Base-by-base conservation (phyloP, 2,797 vertebrate genomes). In the Thalassophryne amazonica region DNA sequence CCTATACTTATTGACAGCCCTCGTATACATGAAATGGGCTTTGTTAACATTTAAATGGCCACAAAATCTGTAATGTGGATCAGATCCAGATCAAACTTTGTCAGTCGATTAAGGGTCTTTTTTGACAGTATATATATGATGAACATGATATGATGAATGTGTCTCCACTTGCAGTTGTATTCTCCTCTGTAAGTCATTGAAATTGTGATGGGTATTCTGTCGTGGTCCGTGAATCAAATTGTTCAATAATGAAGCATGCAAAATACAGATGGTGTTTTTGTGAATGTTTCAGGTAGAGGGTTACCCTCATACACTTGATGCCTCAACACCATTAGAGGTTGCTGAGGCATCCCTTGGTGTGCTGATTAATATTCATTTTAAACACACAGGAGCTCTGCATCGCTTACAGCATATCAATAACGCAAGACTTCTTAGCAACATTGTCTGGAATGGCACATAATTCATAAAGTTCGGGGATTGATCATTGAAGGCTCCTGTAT, bases 351-450 rank as follows among this genome's bases (percentile, higher is more conserved):
- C 43, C 72, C 74, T 73, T 58, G 23, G 60, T 36, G 54, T 22
- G 7, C 73, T 78, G 68, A 81, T 84, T 76, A 78, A 72, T 66
- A 66, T 74, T 84, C 70, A 60, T 71, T 77, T 71, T 35, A 60
- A 69, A 76, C 72, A 38, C 55, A 32, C 13, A 14, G 20, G 36
- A 48, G 60, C 60, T 36, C 36, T 21, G 46, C 60, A 74, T 52
- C 14, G 40, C 58, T 42, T 25, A 15, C 56, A 58, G 72, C 77
- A 78, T 74, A 71, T 65, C 69, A 82, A 76, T 70, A 73, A 70
- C 37, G 51, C 32, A 6, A 50, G 33, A 53, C 57, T 55, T 29
- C 57, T 60, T 50, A 10, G 45, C 23, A 36, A 70, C 25, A 54
- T 59, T 62, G 77, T 78, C 68, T 14, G 37, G 25, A 67, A 54